These are phyloP conservation scores for Cercopithecus mona DNA, from an alignment of 2,113 vertebrate species.

Conservation along the genomic window DNA sequence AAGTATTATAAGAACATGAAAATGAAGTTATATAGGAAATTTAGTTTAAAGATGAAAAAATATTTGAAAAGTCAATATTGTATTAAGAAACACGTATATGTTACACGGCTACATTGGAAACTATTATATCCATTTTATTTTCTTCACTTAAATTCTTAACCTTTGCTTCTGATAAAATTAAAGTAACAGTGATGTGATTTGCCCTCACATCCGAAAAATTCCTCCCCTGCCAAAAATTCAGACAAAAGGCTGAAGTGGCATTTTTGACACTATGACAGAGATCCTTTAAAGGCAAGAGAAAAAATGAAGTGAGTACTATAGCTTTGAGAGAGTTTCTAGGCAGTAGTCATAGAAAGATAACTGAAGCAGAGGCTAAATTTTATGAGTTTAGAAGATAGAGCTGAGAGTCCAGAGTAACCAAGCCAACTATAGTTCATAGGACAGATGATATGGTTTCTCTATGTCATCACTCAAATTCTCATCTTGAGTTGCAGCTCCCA, in stretches of 20 bases:
- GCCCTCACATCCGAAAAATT: background rate
- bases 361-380: background rate
- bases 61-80: background rate
- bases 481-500: too few species aligned
- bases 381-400: background rate
- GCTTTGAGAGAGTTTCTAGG: background rate
- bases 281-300: background rate
- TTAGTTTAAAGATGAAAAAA: background rate
- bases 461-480: too few species aligned
- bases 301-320: background rate
- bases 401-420: background rate
- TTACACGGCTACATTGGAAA: background rate
- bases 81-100: background rate
- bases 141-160: background rate
- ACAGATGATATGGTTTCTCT: background rate
- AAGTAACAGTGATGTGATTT: background rate
- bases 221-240: too few species aligned
- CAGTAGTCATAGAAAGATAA: background rate
- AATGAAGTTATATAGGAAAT: background rate
- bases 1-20: background rate
- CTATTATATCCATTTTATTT: background rate
- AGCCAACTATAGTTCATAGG: background rate
- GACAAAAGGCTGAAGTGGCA: background rate
- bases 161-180: background rate
- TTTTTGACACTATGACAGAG: background rate